Evolutionary conservation across 1,140 invertebrate species (phyloP), one percentile per base, ranked within the genome.

Genomic region (Drosophila tropicalis): DNA sequence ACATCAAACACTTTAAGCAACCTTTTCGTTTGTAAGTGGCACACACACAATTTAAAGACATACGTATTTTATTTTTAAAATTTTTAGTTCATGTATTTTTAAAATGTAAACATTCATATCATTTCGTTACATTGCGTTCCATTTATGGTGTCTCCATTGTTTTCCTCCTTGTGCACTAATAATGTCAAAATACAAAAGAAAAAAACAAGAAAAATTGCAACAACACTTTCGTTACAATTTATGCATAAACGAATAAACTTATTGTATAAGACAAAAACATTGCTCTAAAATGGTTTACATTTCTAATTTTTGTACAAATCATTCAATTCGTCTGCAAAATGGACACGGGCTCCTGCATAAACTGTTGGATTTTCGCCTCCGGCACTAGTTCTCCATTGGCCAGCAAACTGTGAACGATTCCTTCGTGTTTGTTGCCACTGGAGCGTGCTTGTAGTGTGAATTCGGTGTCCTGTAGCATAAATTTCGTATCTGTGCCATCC

Each of bases 401-500:
- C 67, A 82, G 62, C 25, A 92, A 75, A 1, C 83, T 86, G 68
- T 92, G 86, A 1, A 89, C 72, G 54, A 92, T 90, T 58, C 90
- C 91, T 41, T 91, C 89, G 29, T 69, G 89, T 70, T 92, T 92
- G 66, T 91, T 91, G 68, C 91, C 91, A 74, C 91, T 92, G 17
- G 86, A 90, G 51, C 91, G 81, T 36, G 91, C 91, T 67, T 90
- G 83, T 12, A 92, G 64, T 22, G 91, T 64, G 65, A 92, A 92
- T 44, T 84, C 74, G 40, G 76, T 82, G 39, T 84, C 90, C 70
- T 92, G 78, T 41, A 87, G 70, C 39, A 63, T 90, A 91, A 97
- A 97, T 79, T 95, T 94, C 4, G 96, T 97, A 90, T 96, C 95
- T n/a, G 96, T 97, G 44, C 96, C 97, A 66, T 95, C 94, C 62